phyloP scores from a whole-genome alignment of 2,113 vertebrate genomes.

The Macaca mulatta region DNA sequence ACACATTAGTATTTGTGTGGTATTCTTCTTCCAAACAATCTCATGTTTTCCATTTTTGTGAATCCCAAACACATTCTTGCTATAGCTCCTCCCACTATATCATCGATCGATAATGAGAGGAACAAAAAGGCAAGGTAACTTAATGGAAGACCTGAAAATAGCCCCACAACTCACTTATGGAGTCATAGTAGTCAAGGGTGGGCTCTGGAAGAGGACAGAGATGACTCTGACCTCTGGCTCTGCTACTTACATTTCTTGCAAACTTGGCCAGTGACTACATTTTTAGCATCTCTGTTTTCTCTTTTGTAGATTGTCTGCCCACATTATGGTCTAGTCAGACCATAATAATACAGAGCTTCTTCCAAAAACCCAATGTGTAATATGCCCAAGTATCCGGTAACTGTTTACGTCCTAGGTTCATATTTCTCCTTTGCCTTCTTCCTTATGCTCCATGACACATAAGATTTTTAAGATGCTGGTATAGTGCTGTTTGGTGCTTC shows the following conservation, averaged over 20 bases:
- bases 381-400: background rate
- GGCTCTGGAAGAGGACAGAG: background rate
- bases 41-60: constrained; percentile 33
- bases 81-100: background rate
- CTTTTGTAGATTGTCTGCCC: background rate
- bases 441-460: too few species aligned
- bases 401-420: background rate
- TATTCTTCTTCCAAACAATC: background rate
- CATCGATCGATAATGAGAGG: background rate
- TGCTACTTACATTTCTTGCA: background rate
- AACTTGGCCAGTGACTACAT: background rate
- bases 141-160: background rate
- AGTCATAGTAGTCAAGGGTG: background rate
- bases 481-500: background rate
- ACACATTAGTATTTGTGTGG: constrained; percentile 1
- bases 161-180: background rate
- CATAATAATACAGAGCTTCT: background rate
- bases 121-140: background rate
- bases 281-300: background rate
- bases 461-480: background rate
- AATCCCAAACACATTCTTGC: background rate
- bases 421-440: background rate
- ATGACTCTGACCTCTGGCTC: background rate
- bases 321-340: background rate
- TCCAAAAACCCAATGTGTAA: background rate